Base-by-base conservation (phyloP, 2,797 vertebrate genomes). In the Champsocephalus gunnari region DNA sequence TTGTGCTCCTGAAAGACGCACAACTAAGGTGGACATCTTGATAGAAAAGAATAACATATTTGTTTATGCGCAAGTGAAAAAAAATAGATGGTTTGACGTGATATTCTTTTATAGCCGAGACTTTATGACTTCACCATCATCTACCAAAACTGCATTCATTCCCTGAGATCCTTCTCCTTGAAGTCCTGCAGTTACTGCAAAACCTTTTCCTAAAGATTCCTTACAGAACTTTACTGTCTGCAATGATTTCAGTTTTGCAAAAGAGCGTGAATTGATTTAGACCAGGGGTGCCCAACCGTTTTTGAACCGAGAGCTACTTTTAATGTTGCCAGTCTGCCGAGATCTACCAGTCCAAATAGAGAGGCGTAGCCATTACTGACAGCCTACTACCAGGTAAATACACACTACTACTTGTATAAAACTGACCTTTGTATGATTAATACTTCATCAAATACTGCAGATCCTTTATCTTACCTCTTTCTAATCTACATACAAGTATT, bases 1-100 rank as follows among this genome's bases (percentile, higher is more conserved):
- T 90, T 90, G 85, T 91, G 81, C 86, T 84, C 79, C 69, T 79
- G 73, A 84, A 66, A 83, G 78, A 89, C 82, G 77, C 81, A 72
- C 75, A 71, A 34, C 71, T 66, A 47, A 79, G 69, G 82, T 83
- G 83, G 81, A 84, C 86, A 85, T 81, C 75, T 70, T 59, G 57
- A 77, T 65, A 79, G 84, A 67, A 43, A 63, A 81, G 71, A 78
- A 73, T 73, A 71, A 71, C 72, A 49, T 71, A 60, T 75, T 73
- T 87, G 78, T 83, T 74, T 85, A 61, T 71, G 48, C 69, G 51
- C 51, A 50, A 49, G 70, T 76, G 79, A 78, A 83, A 82, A 87
- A 86, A 74, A 73, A 81, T 72, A 64, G 73, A 75, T 80, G 83
- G 77, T 83, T 70, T 82, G 81, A 83, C 68, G 45, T 28, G 62